These are phyloP conservation scores for Venustaconcha ellipsiformis DNA, from an alignment of 1,140 invertebrate genomes.

Conservation along the genomic window DNA sequence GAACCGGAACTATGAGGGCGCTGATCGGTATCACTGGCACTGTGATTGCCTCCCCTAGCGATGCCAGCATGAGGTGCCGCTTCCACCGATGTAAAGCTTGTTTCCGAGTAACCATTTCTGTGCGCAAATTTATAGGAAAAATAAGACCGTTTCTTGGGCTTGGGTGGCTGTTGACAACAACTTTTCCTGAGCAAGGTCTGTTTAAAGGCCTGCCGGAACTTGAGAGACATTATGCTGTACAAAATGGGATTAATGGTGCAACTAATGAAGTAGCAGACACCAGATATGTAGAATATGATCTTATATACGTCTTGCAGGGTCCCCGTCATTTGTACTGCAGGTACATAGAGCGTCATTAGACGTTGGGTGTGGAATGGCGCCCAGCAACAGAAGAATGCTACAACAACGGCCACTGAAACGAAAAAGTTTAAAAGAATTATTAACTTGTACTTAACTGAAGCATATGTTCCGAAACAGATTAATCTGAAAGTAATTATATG, in stretches of 20 bases:
- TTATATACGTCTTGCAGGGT: conserved; percentile 19
- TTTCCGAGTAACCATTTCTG: conserved; percentile 45
- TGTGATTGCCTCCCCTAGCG: too few species aligned
- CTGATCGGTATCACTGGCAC: too few species aligned
- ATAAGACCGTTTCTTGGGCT: conserved; percentile 23
- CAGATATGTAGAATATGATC: conserved; percentile 28
- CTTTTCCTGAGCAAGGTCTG: conserved; percentile 42
- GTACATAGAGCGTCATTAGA: conserved; percentile 80
- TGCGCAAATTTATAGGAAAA: conserved; percentile 46
- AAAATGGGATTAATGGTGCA: conserved; percentile 91
- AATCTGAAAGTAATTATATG: too few species aligned
- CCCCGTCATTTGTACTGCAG: conserved; percentile 16
- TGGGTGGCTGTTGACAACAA: conserved; percentile 35
- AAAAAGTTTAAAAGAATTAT: conserved; percentile 4
- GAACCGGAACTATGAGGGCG: too few species aligned
- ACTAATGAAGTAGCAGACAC: conserved; percentile 82
- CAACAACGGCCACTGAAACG: conserved; percentile 86
- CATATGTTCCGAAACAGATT: too few species aligned
- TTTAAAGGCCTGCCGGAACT: conserved; percentile 84
- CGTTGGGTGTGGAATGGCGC: conserved; percentile 91
- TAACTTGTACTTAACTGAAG: too few species aligned
- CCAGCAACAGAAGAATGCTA: conserved; percentile 93
- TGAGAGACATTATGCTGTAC: conserved; percentile 91
- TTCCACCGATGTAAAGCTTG: conserved; percentile 40
- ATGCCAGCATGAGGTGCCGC: conserved; percentile 12